phyloP scores from a whole-genome alignment of 1,140 invertebrate species.

The Drosophila burlai region DNA sequence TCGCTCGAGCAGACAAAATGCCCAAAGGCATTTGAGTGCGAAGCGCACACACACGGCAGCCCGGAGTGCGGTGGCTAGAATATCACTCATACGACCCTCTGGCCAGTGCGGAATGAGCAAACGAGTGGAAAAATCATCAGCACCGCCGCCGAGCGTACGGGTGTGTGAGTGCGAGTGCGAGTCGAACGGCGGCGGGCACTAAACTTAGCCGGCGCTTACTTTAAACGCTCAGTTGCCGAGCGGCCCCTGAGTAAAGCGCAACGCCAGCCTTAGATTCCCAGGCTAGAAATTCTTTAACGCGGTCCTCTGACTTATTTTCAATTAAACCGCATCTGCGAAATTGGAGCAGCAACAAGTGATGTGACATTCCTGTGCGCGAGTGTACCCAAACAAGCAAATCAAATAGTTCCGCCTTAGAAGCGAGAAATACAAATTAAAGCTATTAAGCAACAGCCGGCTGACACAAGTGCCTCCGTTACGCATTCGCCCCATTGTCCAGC shows the following conservation, averaged over 20 bases:
- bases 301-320: constrained; percentile 19
- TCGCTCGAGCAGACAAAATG: constrained; percentile 70
- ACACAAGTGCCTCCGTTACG: constrained; percentile 18
- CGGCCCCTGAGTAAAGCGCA: constrained; percentile 80
- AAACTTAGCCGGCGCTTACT: constrained; percentile 77
- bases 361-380: constrained; percentile 25
- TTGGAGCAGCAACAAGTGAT: constrained; percentile 43
- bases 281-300: constrained; percentile 25
- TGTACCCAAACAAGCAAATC: neutral
- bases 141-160: constrained; percentile 12
- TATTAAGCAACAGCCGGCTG: constrained; percentile 25
- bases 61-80: constrained; percentile 47
- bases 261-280: constrained; percentile 50
- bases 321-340: constrained; percentile 28
- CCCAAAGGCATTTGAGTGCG: constrained; percentile 75
- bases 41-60: constrained; percentile 25
- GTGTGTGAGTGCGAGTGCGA: constrained; percentile 13
- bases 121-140: constrained; percentile 67
- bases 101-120: constrained; percentile 61
- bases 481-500: constrained; percentile 39
- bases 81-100: constrained; percentile 77
- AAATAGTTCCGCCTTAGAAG: constrained; percentile 3
- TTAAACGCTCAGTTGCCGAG: constrained; percentile 79
- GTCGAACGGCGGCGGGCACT: constrained; percentile 47
- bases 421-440: constrained; percentile 33